phyloP scores from a whole-genome alignment of 1,140 invertebrate species.

The Mycetomoellerius zeteki region DNA sequence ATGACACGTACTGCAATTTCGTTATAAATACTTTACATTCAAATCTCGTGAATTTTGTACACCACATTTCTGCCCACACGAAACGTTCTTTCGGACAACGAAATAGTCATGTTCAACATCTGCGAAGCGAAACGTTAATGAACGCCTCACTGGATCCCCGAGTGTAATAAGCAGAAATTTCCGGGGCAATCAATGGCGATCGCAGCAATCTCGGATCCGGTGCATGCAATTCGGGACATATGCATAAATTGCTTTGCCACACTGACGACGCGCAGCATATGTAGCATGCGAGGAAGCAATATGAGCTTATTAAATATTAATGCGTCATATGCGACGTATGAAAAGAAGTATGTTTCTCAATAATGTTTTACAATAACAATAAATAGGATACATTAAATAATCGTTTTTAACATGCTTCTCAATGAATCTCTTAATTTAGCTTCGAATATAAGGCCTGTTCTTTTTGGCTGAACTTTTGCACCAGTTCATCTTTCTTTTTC shows the following conservation, averaged over 20 bases:
- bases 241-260: conserved; percentile 30
- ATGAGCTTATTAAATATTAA: conserved; percentile 35
- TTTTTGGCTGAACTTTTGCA: no score
- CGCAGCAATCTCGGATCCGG: conserved; percentile 47
- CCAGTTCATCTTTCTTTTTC: no score
- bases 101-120: conserved; percentile 44
- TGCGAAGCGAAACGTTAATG: conserved; percentile 40
- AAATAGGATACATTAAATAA: not conserved
- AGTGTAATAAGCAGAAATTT: conserved; percentile 60
- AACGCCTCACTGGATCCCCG: not conserved
- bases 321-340: not conserved
- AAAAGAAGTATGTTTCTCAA: not conserved
- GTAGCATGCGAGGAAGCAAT: conserved; percentile 2
- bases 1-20: not conserved
- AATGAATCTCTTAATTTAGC: not conserved
- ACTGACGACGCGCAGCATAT: not conserved
- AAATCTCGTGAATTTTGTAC: not conserved
- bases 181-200: conserved; percentile 50
- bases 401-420: not conserved
- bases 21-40: not conserved
- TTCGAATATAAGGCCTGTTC: no score
- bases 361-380: conserved; percentile 9
- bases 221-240: conserved; percentile 50
- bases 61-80: not conserved
- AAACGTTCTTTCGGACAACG: not conserved